Evolutionary conservation across 2,797 vertebrate species (phyloP).

Genomic region (Aplochiton taeniatus): DNA sequence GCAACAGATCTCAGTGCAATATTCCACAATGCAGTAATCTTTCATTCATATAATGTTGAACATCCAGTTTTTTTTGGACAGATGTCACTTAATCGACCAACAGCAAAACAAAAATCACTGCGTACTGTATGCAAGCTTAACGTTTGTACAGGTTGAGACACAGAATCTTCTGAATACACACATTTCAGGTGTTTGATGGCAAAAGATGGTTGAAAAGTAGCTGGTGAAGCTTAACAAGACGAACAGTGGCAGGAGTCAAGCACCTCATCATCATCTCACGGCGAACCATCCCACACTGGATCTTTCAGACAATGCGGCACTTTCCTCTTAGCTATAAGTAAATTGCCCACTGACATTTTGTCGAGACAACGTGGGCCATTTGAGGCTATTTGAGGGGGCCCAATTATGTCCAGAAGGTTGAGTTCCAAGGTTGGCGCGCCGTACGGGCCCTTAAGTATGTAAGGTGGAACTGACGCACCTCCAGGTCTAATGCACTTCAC

Average conservation of each 20-base stretch:
- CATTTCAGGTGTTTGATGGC: constrained; percentile 36
- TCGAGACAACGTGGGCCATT: constrained; percentile 26
- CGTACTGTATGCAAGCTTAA: constrained; percentile 57
- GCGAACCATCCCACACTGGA: constrained; percentile 38
- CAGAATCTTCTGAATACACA: constrained; percentile 41
- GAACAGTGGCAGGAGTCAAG: constrained; percentile 48
- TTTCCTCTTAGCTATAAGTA: constrained; percentile 35
- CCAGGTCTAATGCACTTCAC: constrained; percentile 65
- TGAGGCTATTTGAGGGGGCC: constrained; percentile 24
- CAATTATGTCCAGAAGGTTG: constrained; percentile 46
- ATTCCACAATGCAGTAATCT: constrained; percentile 82
- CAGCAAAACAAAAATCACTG: constrained; percentile 60
- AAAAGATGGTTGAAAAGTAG: constrained; percentile 38
- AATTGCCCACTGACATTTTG: constrained; percentile 51
- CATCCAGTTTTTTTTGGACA: constrained; percentile 43
- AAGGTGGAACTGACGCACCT: constrained; percentile 60
- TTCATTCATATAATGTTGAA: constrained; percentile 75
- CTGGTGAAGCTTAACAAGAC: constrained; percentile 56
- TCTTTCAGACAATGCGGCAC: constrained; percentile 38
- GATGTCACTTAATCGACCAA: constrained; percentile 69
- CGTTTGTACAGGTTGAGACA: constrained; percentile 70
- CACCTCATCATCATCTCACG: constrained; percentile 53
- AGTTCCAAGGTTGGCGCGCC: constrained; percentile 55
- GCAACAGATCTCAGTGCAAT: constrained; percentile 85
- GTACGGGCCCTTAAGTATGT: constrained; percentile 56